Evolutionary conservation across 1,140 invertebrate genomes (phyloP).

Genomic region (Hesperophylax magnus): DNA sequence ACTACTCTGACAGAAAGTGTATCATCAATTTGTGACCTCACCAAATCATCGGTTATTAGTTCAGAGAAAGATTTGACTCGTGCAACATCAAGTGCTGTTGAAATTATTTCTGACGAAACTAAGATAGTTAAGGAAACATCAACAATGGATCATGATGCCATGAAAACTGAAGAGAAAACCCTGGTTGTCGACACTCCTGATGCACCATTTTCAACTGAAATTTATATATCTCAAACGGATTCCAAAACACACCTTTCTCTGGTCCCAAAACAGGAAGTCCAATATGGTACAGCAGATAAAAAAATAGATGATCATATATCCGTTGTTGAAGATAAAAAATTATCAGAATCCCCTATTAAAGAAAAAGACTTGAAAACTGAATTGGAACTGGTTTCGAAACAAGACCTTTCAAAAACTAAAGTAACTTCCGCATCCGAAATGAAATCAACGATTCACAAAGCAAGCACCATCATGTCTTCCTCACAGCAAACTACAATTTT

Average conservation of each 20-base stretch:
- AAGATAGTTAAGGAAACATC: no score
- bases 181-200: not conserved
- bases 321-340: not conserved
- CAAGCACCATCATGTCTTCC: not conserved
- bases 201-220: not conserved
- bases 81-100: no score
- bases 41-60: no score
- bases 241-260: not conserved
- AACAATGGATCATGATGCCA: no score
- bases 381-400: not conserved
- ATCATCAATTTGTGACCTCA: no score
- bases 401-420: not conserved
- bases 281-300: not conserved
- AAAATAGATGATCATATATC: no score
- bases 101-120: no score
- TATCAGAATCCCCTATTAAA: not conserved
- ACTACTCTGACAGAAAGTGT: not conserved
- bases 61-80: no score
- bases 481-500: not conserved
- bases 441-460: no score
- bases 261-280: not conserved
- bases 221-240: constrained; percentile 2
- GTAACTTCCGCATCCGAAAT: no score
- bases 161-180: no score
- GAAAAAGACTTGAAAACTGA: constrained; percentile 1